phyloP scores from a whole-genome alignment of 2,888 invertebrate species.

The Steinernema carpocapsae region DNA sequence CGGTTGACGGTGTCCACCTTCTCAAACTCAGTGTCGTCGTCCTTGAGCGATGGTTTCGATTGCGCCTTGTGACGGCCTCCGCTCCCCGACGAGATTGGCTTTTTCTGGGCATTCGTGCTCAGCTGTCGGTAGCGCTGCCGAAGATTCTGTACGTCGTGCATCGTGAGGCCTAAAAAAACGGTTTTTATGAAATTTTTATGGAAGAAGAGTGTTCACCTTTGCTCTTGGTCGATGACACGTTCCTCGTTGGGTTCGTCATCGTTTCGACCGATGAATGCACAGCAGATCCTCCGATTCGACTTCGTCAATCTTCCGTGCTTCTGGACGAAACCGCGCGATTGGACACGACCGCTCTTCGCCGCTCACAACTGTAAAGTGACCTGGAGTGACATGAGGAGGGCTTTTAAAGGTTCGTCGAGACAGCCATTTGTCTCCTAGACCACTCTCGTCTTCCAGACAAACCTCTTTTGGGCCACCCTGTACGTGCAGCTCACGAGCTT shows the following conservation, averaged over 20 bases:
- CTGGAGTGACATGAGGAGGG: not conserved
- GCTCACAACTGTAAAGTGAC: not conserved
- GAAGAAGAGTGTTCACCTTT: too few relatives aligned
- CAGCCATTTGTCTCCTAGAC: too few relatives aligned
- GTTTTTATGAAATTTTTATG: too few relatives aligned
- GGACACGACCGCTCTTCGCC: not conserved
- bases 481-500: too few relatives aligned
- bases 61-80: not conserved
- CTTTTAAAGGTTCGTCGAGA: too few relatives aligned
- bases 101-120: not conserved
- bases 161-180: not conserved
- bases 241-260: not conserved
- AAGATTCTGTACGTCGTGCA: slow-evolving; percentile 7
- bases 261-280: not conserved
- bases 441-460: too few relatives aligned
- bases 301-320: slow-evolving; percentile 1
- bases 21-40: not conserved
- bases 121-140: slow-evolving; percentile 5
- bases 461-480: too few relatives aligned
- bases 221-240: not conserved
- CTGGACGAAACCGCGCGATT: not conserved
- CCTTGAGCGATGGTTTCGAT: not conserved
- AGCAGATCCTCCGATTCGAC: not conserved
- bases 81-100: not conserved
- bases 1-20: not conserved